A percentile compares a stretch with the other conserved stretches of the same genome.
Conservation (phyloP, 2,113 vertebrate species). For the Pampusana beccarii region DNA sequence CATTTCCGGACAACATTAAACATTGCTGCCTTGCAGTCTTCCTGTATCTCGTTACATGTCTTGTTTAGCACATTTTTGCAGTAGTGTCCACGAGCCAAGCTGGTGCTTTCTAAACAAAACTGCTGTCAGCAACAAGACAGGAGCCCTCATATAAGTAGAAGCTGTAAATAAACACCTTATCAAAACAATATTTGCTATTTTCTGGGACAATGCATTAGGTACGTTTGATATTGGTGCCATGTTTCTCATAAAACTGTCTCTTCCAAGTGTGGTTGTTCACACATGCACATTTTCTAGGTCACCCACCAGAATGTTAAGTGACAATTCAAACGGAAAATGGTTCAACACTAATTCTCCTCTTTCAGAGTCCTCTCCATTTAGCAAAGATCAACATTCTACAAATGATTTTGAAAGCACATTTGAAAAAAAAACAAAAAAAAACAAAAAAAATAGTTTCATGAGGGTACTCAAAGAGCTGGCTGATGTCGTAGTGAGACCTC, state of each 20-base stretch:
- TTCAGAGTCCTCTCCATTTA: background rate
- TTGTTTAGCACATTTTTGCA: background rate
- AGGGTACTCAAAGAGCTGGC: too few relatives aligned
- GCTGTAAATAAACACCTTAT: background rate
- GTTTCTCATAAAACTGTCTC: background rate
- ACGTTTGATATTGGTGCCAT: background rate
- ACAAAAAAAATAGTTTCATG: too few relatives aligned
- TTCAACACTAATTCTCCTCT: background rate
- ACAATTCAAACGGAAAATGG: background rate
- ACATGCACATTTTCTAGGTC: background rate
- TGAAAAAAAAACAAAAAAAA: background rate
- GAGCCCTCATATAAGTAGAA: background rate
- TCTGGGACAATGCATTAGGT: background rate
- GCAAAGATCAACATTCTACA: background rate
- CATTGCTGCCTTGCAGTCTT: background rate
- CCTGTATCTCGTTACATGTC: background rate
- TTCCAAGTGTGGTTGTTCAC: background rate
- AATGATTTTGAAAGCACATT: background rate
- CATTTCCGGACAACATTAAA: background rate
- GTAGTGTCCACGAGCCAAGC: background rate
- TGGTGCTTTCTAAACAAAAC: background rate
- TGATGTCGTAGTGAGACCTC: too few relatives aligned
- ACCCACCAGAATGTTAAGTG: background rate
- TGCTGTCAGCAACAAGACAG: background rate
- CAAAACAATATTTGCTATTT: background rate